Conservation (phyloP, 2,113 vertebrate genomes). For the Datnioides undecimradiatus region DNA sequence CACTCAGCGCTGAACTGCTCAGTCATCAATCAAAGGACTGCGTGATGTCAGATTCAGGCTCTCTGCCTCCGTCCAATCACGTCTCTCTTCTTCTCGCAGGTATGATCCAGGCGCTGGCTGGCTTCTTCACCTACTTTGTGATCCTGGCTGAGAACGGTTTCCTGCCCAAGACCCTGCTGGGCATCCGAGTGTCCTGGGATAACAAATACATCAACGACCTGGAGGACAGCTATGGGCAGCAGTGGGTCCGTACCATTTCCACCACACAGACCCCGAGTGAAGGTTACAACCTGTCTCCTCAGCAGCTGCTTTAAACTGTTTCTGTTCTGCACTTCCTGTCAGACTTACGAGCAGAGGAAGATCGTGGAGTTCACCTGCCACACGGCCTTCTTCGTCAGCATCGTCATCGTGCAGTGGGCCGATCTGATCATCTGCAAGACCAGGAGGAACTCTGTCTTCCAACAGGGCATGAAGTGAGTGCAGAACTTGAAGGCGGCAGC, state of each 20-base stretch:
- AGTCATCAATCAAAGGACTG: not conserved
- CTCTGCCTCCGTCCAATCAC: not conserved
- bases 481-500: not conserved
- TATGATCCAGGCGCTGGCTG: slow-evolving; percentile 95
- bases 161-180: slow-evolving; percentile 88
- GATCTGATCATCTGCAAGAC: slow-evolving; percentile 97
- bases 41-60: not conserved
- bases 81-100: slow-evolving; percentile 69
- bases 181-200: slow-evolving; percentile 93
- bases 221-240: slow-evolving; percentile 91
- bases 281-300: not conserved
- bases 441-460: slow-evolving; percentile 93
- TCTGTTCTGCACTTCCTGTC: not conserved
- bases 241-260: slow-evolving; percentile 88
- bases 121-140: slow-evolving; percentile 97
- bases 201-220: slow-evolving; percentile 91
- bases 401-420: slow-evolving; percentile 95
- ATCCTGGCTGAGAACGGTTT: slow-evolving; percentile 97
- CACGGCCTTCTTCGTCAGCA: slow-evolving; percentile 94
- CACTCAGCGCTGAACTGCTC: not conserved
- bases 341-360: slow-evolving; percentile 97
- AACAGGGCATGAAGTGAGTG: slow-evolving; percentile 95
- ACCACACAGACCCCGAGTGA: rapidly evolving
- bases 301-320: not conserved
- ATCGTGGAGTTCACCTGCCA: slow-evolving; percentile 97